A percentile compares a stretch with the other conserved stretches of the same genome.
These are phyloP conservation scores for Brachionus asplanchnoidis DNA, from an alignment of 1,140 invertebrate genomes.

Conservation along the genomic window DNA sequence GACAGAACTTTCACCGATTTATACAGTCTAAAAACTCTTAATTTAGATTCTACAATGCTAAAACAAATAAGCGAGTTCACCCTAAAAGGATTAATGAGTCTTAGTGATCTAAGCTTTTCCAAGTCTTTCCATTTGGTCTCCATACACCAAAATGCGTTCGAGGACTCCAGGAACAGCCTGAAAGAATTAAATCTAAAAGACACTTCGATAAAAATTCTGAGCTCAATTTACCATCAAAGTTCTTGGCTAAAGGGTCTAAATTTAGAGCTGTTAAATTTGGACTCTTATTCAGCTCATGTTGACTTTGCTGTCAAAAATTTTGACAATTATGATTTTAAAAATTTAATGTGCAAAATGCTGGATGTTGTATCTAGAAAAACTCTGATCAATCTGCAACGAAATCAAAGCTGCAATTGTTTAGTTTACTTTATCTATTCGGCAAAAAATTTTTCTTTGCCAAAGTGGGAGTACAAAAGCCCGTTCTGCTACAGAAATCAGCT, in stretches of 20 bases:
- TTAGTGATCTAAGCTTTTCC: conserved; percentile 8
- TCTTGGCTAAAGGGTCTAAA: background rate
- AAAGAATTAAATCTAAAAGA: conserved; percentile 27
- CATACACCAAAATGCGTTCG: background rate
- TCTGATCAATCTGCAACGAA: background rate
- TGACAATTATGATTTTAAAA: background rate
- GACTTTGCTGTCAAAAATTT: background rate
- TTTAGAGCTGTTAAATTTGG: conserved; percentile 1
- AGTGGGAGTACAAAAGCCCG: conserved; percentile 24
- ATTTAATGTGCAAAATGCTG: background rate
- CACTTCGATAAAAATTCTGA: background rate
- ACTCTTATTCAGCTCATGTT: background rate
- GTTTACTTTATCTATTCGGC: background rate
- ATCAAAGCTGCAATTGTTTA: conserved; percentile 27
- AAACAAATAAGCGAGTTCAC: background rate
- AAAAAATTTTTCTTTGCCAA: background rate
- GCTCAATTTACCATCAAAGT: background rate
- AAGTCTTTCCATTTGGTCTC: background rate
- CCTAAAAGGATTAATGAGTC: background rate
- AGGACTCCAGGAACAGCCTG: background rate
- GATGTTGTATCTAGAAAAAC: background rate
- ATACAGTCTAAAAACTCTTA: conserved; percentile 23
- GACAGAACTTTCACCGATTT: conserved; percentile 11
- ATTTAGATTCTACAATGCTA: background rate
- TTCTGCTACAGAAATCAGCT: conserved; percentile 18